A percentile compares a stretch with the other conserved stretches of the same genome.
These are phyloP conservation scores for Acleris literana DNA, from an alignment of 2,888 invertebrate genomes.

Conservation along the genomic window DNA sequence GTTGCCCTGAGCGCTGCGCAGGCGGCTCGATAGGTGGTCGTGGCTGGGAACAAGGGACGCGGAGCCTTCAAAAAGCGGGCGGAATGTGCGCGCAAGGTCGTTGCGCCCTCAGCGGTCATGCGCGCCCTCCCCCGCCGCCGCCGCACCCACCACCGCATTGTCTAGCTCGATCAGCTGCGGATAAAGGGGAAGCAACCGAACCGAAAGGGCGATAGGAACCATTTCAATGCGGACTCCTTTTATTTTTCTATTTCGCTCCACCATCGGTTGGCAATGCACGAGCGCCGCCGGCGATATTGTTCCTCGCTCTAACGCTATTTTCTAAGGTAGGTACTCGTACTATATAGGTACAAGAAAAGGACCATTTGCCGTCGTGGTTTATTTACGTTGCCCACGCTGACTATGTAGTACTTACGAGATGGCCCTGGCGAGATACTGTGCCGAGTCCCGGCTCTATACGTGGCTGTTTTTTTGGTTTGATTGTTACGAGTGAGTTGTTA, in stretches of 20 bases:
- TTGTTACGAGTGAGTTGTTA: constrained; percentile 5
- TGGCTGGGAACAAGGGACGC: constrained; percentile 29
- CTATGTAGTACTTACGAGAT: constrained; percentile 60
- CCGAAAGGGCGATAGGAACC: constrained; percentile 70
- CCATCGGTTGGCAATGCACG: constrained; percentile 55
- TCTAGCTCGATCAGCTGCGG: constrained; percentile 78
- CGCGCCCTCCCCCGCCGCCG: constrained; percentile 56
- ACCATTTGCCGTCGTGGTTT: constrained; percentile 59
- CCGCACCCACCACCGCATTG: constrained; percentile 70
- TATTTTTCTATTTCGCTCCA: constrained; percentile 62
- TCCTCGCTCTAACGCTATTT: constrained; percentile 71
- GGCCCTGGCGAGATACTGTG: constrained; percentile 26
- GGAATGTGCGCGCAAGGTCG: constrained; percentile 82
- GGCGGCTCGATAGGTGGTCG: constrained; percentile 22
- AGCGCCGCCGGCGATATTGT: constrained; percentile 70
- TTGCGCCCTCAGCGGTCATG: constrained; percentile 84
- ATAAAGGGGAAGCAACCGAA: constrained; percentile 75
- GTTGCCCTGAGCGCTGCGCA: not conserved
- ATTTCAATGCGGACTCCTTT: constrained; percentile 75
- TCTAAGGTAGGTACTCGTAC: constrained; percentile 59
- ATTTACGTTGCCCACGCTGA: constrained; percentile 68
- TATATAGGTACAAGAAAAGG: constrained; percentile 56
- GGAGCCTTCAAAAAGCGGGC: constrained; percentile 68
- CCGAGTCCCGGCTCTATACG: constrained; percentile 19
- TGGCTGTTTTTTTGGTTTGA: constrained; percentile 21